Conservation (phyloP, 2,113 vertebrate genomes). For the Paramormyrops kingsleyae region DNA sequence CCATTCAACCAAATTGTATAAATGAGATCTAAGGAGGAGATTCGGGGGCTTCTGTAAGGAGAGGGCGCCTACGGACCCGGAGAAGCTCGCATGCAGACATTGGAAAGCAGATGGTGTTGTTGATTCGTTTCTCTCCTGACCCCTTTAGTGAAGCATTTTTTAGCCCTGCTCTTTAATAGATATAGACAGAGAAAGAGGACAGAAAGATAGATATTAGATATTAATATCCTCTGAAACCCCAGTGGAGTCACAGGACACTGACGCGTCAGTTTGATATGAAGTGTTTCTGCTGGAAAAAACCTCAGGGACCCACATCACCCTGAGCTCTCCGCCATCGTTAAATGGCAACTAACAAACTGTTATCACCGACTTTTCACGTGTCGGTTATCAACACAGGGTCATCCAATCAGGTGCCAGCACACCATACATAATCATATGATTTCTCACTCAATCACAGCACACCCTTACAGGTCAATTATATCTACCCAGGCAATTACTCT, state of each 20-base stretch:
- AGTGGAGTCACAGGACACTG: neutral
- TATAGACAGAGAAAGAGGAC: neutral
- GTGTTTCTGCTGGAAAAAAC: neutral
- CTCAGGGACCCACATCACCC: no score
- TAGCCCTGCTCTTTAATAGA: constrained; percentile 27
- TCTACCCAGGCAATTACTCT: neutral
- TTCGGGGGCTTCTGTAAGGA: neutral
- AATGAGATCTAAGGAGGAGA: neutral
- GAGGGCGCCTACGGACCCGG: constrained; percentile 30
- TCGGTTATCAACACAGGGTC: neutral
- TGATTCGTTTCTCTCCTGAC: constrained; percentile 47
- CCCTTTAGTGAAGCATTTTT: constrained; percentile 49
- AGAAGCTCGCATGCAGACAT: constrained; percentile 50
- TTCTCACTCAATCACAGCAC: neutral
- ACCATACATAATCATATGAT: neutral
- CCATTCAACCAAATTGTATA: neutral
- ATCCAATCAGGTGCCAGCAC: neutral
- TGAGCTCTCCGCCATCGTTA: neutral
- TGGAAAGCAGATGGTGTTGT: constrained; percentile 58
- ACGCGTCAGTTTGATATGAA: neutral
- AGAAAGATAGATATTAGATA: neutral
- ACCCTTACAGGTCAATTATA: neutral
- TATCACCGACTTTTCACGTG: neutral
- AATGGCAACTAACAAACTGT: neutral
- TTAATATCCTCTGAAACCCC: neutral